These are phyloP conservation scores for Acipenser ruthenus DNA, from an alignment of 2,797 vertebrate species.

Conservation along the genomic window DNA sequence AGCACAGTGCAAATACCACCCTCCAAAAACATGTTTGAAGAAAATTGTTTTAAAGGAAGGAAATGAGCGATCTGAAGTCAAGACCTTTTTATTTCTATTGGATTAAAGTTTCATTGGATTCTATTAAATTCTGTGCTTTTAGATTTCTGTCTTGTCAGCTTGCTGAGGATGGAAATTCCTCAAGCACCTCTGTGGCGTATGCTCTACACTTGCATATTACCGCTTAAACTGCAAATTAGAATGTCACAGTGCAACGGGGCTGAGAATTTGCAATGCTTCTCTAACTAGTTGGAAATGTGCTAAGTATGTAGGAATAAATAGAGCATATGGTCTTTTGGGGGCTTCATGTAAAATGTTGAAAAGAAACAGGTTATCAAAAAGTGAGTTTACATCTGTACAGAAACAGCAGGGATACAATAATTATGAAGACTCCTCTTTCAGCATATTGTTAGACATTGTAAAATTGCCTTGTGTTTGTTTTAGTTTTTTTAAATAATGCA, in stretches of 20 bases:
- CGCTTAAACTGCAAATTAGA: slow-evolving; percentile 1
- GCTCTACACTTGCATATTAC: neutral
- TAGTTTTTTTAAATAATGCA: too few relatives aligned
- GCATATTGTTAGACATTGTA: too few relatives aligned
- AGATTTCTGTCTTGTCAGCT: slow-evolving; percentile 1
- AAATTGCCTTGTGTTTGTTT: too few relatives aligned
- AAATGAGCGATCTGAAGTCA: too few relatives aligned
- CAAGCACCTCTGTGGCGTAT: neutral
- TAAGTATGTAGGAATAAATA: slow-evolving; percentile 5
- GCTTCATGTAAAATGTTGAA: slow-evolving; percentile 3
- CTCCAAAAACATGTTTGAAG: too few relatives aligned
- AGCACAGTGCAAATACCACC: too few relatives aligned
- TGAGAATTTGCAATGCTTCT: neutral
- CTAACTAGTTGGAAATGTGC: slow-evolving; percentile 4
- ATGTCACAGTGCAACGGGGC: slow-evolving; percentile 2
- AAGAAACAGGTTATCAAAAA: neutral
- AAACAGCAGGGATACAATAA: neutral
- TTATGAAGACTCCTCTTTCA: too few relatives aligned
- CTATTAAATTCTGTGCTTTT: neutral
- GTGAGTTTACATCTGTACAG: neutral
- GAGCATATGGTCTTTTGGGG: neutral
- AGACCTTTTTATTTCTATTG: neutral
- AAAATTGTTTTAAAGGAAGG: too few relatives aligned
- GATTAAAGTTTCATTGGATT: neutral
- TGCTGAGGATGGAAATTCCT: neutral